A percentile compares a stretch with the other conserved stretches of the same genome.
Evolutionary conservation across 2,888 invertebrate genomes (phyloP).

Genomic region (Ophion costatus): DNA sequence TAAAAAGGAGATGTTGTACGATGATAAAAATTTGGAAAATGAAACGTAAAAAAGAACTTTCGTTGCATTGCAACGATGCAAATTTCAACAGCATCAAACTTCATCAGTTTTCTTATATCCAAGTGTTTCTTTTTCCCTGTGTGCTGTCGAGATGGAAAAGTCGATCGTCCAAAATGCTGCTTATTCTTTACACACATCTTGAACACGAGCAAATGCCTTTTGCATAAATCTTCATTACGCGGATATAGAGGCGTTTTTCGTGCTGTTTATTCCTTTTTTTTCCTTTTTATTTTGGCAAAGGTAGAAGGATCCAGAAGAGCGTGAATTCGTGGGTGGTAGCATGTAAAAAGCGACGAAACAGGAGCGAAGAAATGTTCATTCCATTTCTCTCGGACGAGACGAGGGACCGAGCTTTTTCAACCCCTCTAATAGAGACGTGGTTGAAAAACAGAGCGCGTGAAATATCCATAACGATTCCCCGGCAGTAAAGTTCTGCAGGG

Average conservation of each 20-base stretch:
- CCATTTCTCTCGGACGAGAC: conserved; percentile 18
- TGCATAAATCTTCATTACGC: not conserved
- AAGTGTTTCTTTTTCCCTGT: too few relatives aligned
- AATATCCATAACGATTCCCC: conserved; percentile 63
- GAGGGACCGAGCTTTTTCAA: conserved; percentile 23
- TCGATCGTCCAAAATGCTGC: too few relatives aligned
- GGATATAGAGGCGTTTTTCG: conserved; percentile 14
- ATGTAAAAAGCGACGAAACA: conserved; percentile 43
- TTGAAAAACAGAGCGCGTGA: conserved; percentile 51
- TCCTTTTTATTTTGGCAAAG: not conserved
- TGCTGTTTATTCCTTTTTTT: not conserved
- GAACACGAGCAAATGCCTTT: not conserved
- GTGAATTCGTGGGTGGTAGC: conserved; percentile 52
- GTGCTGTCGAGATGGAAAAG: too few relatives aligned
- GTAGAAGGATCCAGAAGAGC: conserved; percentile 10
- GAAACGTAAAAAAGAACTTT: too few relatives aligned
- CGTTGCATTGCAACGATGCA: too few relatives aligned
- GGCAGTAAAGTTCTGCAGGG: conserved; percentile 45
- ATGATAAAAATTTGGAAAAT: too few relatives aligned
- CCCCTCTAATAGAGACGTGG: conserved; percentile 15
- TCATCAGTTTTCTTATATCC: too few relatives aligned
- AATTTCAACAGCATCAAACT: too few relatives aligned
- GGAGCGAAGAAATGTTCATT: conserved; percentile 39
- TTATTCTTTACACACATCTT: too few relatives aligned
- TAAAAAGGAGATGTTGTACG: too few relatives aligned